Base-by-base conservation (phyloP, 2,888 invertebrate species). In the Lamellibrachia columna region DNA sequence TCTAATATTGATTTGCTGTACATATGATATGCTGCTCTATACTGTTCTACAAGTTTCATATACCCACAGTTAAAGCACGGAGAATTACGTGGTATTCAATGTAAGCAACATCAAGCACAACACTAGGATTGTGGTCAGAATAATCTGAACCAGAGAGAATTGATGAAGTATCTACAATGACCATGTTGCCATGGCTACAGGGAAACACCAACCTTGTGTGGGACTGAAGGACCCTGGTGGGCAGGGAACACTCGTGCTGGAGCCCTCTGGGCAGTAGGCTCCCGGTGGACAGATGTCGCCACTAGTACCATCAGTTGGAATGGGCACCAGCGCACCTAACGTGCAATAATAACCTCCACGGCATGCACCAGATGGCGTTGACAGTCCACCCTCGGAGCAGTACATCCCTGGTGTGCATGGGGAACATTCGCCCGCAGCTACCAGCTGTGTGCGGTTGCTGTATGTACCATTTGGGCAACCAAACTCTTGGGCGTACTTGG, bases 401-500 rank as follows among this genome's bases (percentile, higher is more conserved):
- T 95, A 96, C 93, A 94, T 93, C n/a, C 96, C 96, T 58, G 94
- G 94, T 2, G 95, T 93, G 93, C 96, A 96, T 7, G 93, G 93
- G 3, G 94, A 94, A 93, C 96, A 96, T 90, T 96, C 95, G n/a
- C 94, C 93, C 7, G 93, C 92, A 7, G 90, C 53, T 92, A 95
- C 94, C 58, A 95, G 94, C 90, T 94, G 93, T 2, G 93, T 94
- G 60, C 92, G 91, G 55, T 91, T 91, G 58, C 92, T 93, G 93
- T 93, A 96, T 1, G 96, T 95, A 22, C 96, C 96, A 93, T 94
- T 95, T 0, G 96, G 96, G 93, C 96, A 96, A 28, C 94, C 94
- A 93, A 93, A 95, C 92, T 96, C 95, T 7, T 94, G 94, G 90
- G 95, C 93, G 93, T 94, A 95, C 75, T 94, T 94, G 91, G 96